These are phyloP conservation scores for Oscheius sp. DNA, from an alignment of 1,140 invertebrate genomes.

Conservation along the genomic window DNA sequence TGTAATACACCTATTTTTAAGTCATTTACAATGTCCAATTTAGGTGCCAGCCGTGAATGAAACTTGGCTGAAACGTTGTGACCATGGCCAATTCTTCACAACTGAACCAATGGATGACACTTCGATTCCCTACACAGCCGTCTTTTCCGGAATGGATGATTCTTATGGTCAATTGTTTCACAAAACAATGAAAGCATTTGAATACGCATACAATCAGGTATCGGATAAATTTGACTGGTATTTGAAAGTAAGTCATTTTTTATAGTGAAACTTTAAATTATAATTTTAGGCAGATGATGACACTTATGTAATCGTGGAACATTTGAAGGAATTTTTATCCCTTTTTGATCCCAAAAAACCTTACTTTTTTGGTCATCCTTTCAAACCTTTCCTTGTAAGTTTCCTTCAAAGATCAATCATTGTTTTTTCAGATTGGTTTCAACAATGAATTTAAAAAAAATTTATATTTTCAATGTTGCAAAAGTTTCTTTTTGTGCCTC, in stretches of 20 bases:
- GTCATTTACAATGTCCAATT: neutral
- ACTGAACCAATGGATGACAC: constrained; percentile 17
- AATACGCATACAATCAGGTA: constrained; percentile 63
- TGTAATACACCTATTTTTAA: too few species aligned
- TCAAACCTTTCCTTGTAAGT: constrained; percentile 45
- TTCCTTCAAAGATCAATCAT: too few species aligned
- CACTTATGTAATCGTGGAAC: constrained; percentile 55
- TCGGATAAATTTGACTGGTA: constrained; percentile 60
- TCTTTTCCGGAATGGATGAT: constrained; percentile 66
- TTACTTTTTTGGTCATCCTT: constrained; percentile 53
- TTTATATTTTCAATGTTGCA: too few species aligned
- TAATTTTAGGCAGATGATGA: constrained; percentile 52
- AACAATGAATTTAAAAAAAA: too few species aligned
- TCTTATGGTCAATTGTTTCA: constrained; percentile 83
- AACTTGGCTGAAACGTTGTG: constrained; percentile 43
- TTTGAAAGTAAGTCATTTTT: constrained; percentile 34
- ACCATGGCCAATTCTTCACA: constrained; percentile 47
- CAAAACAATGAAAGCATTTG: constrained; percentile 87
- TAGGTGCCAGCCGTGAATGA: constrained; percentile 3
- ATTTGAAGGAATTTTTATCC: constrained; percentile 37
- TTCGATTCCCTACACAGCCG: constrained; percentile 17
- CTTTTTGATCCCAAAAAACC: constrained; percentile 52
- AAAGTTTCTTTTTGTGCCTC: too few species aligned
- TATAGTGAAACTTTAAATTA: constrained; percentile 37
- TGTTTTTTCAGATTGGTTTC: too few species aligned